A percentile compares a stretch with the other conserved stretches of the same genome.
Evolutionary conservation across 2,113 vertebrate species (phyloP).

Genomic region (Muntiacus reevesi): DNA sequence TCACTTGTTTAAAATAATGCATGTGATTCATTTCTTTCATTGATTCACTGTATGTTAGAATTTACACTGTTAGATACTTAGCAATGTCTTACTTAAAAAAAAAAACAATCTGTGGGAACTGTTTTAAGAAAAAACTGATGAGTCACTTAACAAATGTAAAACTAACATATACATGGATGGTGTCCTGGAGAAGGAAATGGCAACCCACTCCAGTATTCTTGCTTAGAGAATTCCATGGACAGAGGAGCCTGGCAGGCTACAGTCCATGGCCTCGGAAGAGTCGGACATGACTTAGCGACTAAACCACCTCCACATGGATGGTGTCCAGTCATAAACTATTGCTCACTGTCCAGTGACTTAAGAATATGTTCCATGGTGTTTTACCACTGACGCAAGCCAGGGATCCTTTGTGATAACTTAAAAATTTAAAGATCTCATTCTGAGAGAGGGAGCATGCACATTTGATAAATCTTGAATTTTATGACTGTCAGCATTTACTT

Average conservation of each 20-base stretch:
- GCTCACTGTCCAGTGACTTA: neutral
- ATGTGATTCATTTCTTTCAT: neutral
- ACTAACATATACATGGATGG: neutral
- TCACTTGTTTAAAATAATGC: neutral
- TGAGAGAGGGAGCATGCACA: neutral
- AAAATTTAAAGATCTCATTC: neutral
- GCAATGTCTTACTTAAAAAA: neutral
- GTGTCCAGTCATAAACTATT: neutral
- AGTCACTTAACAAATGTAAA: neutral
- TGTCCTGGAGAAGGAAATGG: neutral
- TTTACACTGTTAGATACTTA: neutral
- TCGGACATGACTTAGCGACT: neutral
- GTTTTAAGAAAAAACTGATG: neutral
- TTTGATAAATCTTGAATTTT: neutral
- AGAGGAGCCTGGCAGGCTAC: neutral
- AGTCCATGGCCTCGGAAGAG: neutral
- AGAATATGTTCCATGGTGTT: neutral
- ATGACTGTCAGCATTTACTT: neutral
- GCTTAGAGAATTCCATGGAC: neutral
- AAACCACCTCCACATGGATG: neutral
- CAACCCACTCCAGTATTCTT: neutral
- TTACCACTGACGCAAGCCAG: accelerated
- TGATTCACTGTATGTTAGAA: neutral
- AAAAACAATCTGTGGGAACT: neutral
- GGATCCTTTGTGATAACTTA: neutral